Percentiles rank a stretch among this genome's conserved stretches.
Conservation (phyloP, 2,113 vertebrate species). For the Hylia prasina region DNA sequence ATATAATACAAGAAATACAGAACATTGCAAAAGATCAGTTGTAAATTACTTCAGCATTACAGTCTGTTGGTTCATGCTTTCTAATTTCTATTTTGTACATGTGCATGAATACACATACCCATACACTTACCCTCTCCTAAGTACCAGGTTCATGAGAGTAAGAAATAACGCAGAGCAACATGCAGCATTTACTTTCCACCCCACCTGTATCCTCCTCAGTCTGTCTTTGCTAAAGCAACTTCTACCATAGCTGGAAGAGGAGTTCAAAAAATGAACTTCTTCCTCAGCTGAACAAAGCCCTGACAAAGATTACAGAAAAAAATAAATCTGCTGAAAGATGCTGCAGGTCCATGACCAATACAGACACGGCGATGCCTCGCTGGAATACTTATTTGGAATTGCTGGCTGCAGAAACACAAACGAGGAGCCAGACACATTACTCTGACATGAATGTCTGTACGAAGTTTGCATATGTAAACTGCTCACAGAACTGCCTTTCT, state of each 20-base stretch:
- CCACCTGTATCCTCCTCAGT: background rate
- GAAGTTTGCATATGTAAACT: background rate
- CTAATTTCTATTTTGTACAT: background rate
- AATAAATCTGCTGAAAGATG: background rate
- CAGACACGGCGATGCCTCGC: accelerated
- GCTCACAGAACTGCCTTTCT: background rate
- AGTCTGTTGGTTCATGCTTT: background rate
- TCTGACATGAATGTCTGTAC: accelerated
- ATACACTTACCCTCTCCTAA: background rate
- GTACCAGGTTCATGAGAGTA: background rate
- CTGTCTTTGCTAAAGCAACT: background rate
- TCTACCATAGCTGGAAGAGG: background rate
- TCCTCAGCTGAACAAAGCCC: background rate
- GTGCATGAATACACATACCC: background rate
- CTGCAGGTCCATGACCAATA: background rate
- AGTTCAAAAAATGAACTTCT: background rate
- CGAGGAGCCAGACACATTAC: background rate
- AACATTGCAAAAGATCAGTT: background rate
- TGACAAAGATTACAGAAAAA: background rate
- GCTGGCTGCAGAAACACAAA: background rate
- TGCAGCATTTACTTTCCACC: background rate
- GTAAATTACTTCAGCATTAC: background rate
- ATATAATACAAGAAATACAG: background rate
- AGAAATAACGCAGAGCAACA: background rate
- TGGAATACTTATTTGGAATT: background rate